Conservation (phyloP, 2,888 invertebrate genomes). For the Adineta ricciae region DNA sequence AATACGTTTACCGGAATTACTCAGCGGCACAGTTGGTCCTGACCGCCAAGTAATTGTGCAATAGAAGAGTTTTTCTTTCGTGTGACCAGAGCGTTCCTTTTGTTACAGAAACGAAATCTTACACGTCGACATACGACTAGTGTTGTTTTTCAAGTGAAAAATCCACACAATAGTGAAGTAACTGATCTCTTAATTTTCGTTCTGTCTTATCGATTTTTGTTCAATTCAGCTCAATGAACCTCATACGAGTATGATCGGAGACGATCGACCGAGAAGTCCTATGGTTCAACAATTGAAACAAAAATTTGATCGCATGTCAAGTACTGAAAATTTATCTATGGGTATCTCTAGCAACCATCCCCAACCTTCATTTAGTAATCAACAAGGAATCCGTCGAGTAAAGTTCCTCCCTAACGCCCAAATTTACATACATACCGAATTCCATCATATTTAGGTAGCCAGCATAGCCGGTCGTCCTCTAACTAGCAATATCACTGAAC, state of each 20-base stretch:
- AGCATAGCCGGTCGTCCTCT: background rate
- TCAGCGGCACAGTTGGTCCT: background rate
- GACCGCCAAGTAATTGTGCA: background rate
- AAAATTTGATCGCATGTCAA: background rate
- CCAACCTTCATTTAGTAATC: background rate
- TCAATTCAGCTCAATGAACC: background rate
- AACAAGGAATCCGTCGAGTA: background rate
- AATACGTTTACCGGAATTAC: slow-evolving; percentile 2
- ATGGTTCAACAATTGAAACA: background rate
- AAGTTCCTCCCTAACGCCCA: background rate
- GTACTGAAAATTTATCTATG: too few relatives aligned
- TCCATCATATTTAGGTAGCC: background rate
- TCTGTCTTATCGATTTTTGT: too few relatives aligned
- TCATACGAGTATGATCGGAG: background rate
- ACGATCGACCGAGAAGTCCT: background rate
- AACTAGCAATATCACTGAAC: background rate
- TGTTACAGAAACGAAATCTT: background rate
- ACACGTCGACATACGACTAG: background rate
- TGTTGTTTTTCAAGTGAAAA: background rate
- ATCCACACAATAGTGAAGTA: background rate
- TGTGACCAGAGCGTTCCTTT: too few relatives aligned
- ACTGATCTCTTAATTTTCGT: background rate
- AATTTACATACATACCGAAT: background rate
- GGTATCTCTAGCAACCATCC: background rate
- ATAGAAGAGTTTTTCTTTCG: background rate